Conservation (phyloP, 1,140 invertebrate genomes). For the Drosophila nasuta region DNA sequence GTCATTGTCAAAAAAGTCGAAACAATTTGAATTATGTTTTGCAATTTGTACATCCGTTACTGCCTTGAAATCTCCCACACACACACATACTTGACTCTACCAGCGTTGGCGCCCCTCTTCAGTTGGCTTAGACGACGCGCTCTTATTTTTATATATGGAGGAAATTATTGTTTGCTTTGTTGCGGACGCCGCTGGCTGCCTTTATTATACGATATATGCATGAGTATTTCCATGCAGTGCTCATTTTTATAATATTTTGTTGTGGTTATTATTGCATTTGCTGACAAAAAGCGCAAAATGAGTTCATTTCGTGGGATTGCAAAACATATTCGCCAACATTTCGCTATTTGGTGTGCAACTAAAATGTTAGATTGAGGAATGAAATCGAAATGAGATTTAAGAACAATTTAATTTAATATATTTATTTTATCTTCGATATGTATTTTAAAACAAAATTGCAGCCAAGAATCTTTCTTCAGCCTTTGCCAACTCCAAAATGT, state of each 20-base stretch:
- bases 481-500: neutral
- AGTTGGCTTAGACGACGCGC: conserved; percentile 9
- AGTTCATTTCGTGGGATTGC: neutral
- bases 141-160: conserved; percentile 62
- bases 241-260: conserved; percentile 69
- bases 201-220: conserved; percentile 52
- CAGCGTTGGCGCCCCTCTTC: neutral
- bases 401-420: neutral
- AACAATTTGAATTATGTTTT: conserved; percentile 84
- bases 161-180: conserved; percentile 81
- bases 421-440: neutral
- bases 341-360: neutral
- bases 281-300: conserved; percentile 11
- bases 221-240: conserved; percentile 33
- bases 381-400: neutral
- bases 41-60: conserved; percentile 83
- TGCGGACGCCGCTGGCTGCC: conserved; percentile 61
- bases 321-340: conserved; percentile 6
- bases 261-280: conserved; percentile 78
- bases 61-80: conserved; percentile 59
- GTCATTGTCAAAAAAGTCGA: conserved; percentile 78
- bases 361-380: neutral
- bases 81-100: conserved; percentile 14
- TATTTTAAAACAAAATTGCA: neutral
- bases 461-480: neutral